phyloP scores from a whole-genome alignment of 2,797 vertebrate species.

The Sebastes baramenuke region DNA sequence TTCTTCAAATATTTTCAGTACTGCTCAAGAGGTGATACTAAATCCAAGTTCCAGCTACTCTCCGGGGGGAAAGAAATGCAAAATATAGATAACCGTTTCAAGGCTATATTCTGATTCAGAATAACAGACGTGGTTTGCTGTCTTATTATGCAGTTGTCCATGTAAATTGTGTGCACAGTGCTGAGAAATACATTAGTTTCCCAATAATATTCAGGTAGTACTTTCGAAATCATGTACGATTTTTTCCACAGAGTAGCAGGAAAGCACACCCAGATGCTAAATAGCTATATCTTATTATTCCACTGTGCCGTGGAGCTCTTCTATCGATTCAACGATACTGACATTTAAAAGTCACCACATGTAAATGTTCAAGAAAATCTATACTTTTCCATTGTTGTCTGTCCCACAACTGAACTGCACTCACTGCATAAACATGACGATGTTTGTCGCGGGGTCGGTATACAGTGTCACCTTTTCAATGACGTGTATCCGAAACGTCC shows the following conservation, averaged over 20 bases:
- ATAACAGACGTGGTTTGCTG: not conserved
- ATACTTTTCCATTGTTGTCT: not conserved
- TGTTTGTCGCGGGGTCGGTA: not conserved
- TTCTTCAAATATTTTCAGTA: not conserved
- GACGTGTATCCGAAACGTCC: not conserved
- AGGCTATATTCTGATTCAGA: not conserved
- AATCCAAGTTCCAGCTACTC: not conserved
- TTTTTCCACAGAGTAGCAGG: not conserved
- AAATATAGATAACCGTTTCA: not conserved
- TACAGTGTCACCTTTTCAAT: not conserved
- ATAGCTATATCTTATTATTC: not conserved
- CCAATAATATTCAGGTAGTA: not conserved
- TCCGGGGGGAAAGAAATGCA: too few relatives aligned
- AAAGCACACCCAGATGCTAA: not conserved
- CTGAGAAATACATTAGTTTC: not conserved
- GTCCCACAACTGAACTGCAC: not conserved
- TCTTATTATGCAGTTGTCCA: not conserved
- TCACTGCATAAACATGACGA: not conserved
- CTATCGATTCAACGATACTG: not conserved
- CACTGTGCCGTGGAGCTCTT: not conserved
- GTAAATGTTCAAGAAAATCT: not conserved
- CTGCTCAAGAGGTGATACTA: not conserved
- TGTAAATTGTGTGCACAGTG: not conserved
- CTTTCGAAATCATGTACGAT: not conserved
- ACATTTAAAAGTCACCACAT: not conserved